phyloP scores from a whole-genome alignment of 2,888 invertebrate species.

The Diadegma fenestrale region DNA sequence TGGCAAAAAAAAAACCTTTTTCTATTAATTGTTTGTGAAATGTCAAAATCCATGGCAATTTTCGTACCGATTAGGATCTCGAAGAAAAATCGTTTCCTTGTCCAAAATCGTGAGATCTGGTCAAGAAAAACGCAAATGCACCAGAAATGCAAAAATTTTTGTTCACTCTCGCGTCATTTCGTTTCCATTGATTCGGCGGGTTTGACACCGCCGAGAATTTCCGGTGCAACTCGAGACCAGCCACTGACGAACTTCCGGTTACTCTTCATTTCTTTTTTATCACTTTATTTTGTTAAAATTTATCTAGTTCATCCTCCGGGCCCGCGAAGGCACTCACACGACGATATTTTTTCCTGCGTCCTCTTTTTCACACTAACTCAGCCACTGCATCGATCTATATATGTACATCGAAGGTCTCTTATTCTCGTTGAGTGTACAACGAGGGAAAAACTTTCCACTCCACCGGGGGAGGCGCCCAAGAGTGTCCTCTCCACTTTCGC shows the following conservation, averaged over 20 bases:
- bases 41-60: too few relatives aligned
- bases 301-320: constrained; percentile 50
- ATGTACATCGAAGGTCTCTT: constrained; percentile 11
- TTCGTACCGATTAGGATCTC: too few relatives aligned
- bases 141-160: too few relatives aligned
- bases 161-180: not conserved
- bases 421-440: constrained; percentile 44
- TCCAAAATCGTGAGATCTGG: too few relatives aligned
- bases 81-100: too few relatives aligned
- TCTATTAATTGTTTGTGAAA: too few relatives aligned
- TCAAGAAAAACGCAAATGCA: too few relatives aligned
- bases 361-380: constrained; percentile 21
- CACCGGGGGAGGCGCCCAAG: constrained; percentile 52
- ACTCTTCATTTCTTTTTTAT: constrained; percentile 18
- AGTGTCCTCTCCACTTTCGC: constrained; percentile 54
- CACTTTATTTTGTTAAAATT: constrained; percentile 50
- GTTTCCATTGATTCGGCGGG: not conserved
- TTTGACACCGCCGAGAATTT: not conserved
- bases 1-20: too few relatives aligned
- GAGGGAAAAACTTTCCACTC: constrained; percentile 65
- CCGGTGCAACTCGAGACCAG: constrained; percentile 5
- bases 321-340: constrained; percentile 54
- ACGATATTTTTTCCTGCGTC: constrained; percentile 44
- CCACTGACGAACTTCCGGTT: constrained; percentile 60
- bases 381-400: not conserved